A percentile compares a stretch with the other conserved stretches of the same genome.
Conservation (phyloP, 2,113 vertebrate species). For the Hippolais icterina region DNA sequence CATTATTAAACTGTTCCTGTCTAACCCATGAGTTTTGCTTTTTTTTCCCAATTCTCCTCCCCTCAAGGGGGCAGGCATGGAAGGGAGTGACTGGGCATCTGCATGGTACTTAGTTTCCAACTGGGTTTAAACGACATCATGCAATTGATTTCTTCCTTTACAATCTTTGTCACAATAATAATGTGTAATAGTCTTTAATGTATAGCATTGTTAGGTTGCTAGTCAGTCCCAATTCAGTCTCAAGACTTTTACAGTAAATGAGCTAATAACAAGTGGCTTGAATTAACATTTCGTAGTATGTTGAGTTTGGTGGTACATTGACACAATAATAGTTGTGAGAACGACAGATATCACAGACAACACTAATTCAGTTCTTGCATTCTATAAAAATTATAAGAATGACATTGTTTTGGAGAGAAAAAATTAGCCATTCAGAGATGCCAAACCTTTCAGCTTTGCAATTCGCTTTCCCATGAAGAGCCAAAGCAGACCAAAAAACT, state of each 20-base stretch:
- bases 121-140: neutral
- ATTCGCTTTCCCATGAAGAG: neutral
- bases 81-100: fast-evolving
- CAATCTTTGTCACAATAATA: neutral
- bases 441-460: neutral
- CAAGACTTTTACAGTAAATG: neutral
- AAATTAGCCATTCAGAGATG: neutral
- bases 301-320: neutral
- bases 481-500: neutral
- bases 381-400: neutral
- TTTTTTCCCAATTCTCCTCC: neutral
- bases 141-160: neutral
- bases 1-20: neutral
- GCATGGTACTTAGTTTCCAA: neutral
- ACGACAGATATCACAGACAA: neutral
- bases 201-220: neutral
- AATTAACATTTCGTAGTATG: neutral
- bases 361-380: neutral
- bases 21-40: neutral
- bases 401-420: neutral
- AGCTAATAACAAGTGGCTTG: neutral
- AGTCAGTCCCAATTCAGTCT: neutral
- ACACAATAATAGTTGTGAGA: neutral
- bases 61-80: neutral
- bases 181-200: neutral